These are phyloP conservation scores for Yponomeuta evonymella DNA, from an alignment of 2,888 invertebrate genomes.

Conservation along the genomic window DNA sequence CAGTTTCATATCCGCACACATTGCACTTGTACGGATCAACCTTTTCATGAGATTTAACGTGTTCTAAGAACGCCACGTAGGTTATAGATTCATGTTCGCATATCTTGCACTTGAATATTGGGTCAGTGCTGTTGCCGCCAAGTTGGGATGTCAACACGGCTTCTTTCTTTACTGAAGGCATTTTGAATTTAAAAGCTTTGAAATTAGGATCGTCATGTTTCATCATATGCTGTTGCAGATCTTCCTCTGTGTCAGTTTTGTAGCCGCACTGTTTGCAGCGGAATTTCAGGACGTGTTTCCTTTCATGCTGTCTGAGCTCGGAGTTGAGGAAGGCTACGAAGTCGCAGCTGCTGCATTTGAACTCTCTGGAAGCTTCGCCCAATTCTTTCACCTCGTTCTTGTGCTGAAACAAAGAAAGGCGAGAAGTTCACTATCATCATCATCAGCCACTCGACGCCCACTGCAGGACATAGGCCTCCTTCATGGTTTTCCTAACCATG, in stretches of 20 bases:
- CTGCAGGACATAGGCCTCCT: too few relatives aligned
- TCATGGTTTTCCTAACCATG: too few relatives aligned
- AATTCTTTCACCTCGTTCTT: not conserved
- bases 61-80: not conserved
- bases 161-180: not conserved
- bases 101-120: not conserved
- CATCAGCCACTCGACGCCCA: too few relatives aligned
- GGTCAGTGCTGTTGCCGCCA: not conserved
- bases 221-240: not conserved
- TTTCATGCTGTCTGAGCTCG: not conserved
- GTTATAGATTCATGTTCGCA: not conserved
- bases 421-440: too few relatives aligned
- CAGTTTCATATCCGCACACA: conserved; percentile 3
- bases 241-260: not conserved
- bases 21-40: conserved; percentile 4
- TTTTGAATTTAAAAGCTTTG: not conserved
- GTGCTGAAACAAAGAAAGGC: not conserved
- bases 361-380: not conserved
- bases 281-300: not conserved
- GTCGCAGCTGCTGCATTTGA: not conserved
- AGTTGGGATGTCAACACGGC: not conserved
- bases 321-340: not conserved
- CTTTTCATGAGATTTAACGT: not conserved
- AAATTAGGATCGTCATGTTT: not conserved
- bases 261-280: not conserved